Conservation (phyloP, 2,113 vertebrate species). For the Puffinus mauretanicus region DNA sequence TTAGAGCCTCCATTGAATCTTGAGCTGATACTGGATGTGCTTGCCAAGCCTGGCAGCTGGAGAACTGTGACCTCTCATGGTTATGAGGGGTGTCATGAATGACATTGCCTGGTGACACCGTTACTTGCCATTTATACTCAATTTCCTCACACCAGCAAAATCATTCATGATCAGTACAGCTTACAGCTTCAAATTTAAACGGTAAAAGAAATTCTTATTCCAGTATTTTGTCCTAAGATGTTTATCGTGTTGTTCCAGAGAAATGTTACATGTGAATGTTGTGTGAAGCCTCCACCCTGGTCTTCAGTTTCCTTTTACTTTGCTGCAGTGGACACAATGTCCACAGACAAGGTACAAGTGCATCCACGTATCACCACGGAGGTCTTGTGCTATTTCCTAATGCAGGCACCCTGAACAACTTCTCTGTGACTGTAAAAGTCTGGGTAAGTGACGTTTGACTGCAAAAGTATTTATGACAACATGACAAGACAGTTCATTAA, state of each 20-base stretch:
- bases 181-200: neutral
- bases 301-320: neutral
- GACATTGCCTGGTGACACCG: neutral
- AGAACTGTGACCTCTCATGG: neutral
- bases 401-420: neutral
- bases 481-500: neutral
- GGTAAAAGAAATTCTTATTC: neutral
- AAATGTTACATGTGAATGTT: neutral
- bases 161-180: neutral
- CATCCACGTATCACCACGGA: neutral
- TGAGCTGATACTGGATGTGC: fast-evolving
- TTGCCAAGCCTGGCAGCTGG: neutral
- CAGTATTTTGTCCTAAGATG: neutral
- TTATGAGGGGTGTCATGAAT: neutral
- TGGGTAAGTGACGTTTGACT: neutral
- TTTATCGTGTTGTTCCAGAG: neutral
- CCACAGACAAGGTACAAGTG: neutral
- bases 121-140: neutral
- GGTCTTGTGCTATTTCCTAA: neutral
- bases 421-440: neutral
- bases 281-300: neutral
- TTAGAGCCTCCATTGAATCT: neutral
- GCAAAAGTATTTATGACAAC: neutral
- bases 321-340: neutral
- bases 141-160: neutral